phyloP scores from a whole-genome alignment of 2,797 vertebrate species.

The Iguana delicatissima region DNA sequence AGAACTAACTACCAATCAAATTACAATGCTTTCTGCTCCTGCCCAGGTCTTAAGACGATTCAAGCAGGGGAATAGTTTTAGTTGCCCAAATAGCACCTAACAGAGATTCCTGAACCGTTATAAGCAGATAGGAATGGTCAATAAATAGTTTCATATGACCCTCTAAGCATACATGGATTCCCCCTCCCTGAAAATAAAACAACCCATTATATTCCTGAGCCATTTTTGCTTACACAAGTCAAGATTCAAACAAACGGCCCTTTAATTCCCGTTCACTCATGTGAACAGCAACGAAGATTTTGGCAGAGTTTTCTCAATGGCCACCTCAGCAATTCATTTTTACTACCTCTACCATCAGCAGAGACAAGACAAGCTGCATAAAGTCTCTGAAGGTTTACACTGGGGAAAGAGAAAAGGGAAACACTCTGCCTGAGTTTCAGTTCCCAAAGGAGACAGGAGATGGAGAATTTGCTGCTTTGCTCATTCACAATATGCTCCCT shows the following conservation, averaged over 20 bases:
- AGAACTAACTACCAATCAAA: background rate
- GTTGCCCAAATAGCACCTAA: background rate
- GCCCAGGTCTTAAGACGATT: background rate
- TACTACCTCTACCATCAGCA: too few relatives aligned
- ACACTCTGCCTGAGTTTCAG: background rate
- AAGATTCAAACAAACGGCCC: background rate
- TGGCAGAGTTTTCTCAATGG: background rate
- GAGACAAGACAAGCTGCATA: too few relatives aligned
- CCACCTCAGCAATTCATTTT: background rate
- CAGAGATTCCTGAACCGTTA: background rate
- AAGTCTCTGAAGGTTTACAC: background rate
- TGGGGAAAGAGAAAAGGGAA: background rate
- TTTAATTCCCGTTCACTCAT: too few relatives aligned
- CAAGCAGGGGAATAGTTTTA: background rate
- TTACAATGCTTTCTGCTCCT: background rate
- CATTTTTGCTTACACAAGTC: background rate
- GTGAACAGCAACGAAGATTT: background rate
- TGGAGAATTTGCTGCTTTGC: background rate
- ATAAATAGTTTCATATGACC: background rate
- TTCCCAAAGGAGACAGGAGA: background rate
- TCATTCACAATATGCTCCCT: background rate
- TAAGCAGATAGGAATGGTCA: background rate
- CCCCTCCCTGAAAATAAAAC: background rate
- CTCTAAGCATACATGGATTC: background rate
- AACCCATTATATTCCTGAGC: background rate